These are phyloP conservation scores for Myotis findleyi DNA, from an alignment of 2,797 vertebrate species.

Conservation along the genomic window DNA sequence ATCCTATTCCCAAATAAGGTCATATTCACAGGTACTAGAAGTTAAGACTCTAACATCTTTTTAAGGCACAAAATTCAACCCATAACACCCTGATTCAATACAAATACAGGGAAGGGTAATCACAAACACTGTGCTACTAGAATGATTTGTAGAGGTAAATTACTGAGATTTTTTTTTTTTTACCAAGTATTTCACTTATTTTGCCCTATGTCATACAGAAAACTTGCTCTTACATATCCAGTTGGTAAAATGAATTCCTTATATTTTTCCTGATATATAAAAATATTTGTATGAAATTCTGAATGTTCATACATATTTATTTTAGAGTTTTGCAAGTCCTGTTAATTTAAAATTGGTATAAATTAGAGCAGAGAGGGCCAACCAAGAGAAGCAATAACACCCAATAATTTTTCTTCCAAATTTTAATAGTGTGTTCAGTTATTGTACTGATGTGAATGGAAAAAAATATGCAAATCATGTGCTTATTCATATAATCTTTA, in stretches of 20 bases:
- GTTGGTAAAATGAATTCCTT: not conserved
- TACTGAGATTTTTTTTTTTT: not conserved
- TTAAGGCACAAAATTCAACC: not conserved
- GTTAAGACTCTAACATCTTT: not conserved
- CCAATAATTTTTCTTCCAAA: not conserved
- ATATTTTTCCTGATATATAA: not conserved
- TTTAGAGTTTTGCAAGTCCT: conserved; percentile 19
- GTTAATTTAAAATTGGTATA: conserved; percentile 10
- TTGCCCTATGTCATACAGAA: not conserved
- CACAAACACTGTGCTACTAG: not conserved
- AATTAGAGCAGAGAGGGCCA: conserved; percentile 13
- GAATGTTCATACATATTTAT: not conserved
- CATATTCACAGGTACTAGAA: not conserved
- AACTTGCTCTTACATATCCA: not conserved
- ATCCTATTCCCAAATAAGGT: conserved; percentile 6
- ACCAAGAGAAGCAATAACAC: conserved; percentile 21
- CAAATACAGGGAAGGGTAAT: not conserved
- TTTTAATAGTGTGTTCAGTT: conserved; percentile 6
- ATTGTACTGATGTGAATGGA: not conserved
- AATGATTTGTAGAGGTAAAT: not conserved
- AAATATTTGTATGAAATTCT: not conserved
- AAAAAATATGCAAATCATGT: not conserved
- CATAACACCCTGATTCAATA: not conserved
- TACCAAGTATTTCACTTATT: not conserved
- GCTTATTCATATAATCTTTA: not conserved